Conservation (phyloP, 2,797 vertebrate genomes). For the Arrhamphus sclerolepis region DNA sequence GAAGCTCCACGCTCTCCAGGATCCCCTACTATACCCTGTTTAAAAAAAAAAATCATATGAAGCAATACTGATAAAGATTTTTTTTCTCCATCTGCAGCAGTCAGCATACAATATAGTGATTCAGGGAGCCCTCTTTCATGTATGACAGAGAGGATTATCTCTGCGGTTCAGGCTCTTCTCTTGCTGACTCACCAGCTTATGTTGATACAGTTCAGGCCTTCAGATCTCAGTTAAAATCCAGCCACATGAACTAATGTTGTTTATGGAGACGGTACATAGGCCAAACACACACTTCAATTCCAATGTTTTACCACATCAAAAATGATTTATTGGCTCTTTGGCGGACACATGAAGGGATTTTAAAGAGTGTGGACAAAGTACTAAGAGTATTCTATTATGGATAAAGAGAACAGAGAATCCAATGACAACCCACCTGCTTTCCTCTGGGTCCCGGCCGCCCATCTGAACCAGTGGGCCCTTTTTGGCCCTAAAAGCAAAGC, state of each 20-base stretch:
- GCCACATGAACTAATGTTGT: conserved; percentile 65
- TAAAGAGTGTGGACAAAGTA: conserved; percentile 36
- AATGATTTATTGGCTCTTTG: conserved; percentile 50
- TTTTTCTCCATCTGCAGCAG: conserved; percentile 3
- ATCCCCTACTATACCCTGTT: conserved; percentile 85
- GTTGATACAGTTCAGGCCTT: conserved; percentile 52
- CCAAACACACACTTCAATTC: conserved; percentile 55
- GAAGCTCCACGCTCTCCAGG: conserved; percentile 79
- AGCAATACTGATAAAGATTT: conserved; percentile 16
- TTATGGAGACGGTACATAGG: conserved; percentile 64
- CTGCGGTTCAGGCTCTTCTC: conserved; percentile 28
- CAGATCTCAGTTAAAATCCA: conserved; percentile 51
- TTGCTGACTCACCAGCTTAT: conserved; percentile 52
- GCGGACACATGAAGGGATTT: conserved; percentile 43
- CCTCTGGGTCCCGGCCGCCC: conserved; percentile 71
- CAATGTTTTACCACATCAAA: conserved; percentile 53
- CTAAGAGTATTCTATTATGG: conserved; percentile 19
- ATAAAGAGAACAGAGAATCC: conserved; percentile 36
- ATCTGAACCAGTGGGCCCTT: conserved; percentile 65
- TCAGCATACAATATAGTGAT: conserved; percentile 1
- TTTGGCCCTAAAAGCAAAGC: conserved; percentile 71
- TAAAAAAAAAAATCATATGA: conserved; percentile 45
- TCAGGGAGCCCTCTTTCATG: conserved; percentile 9
- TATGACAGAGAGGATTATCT: conserved; percentile 34
- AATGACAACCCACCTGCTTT: conserved; percentile 72